Evolutionary conservation across 2,888 invertebrate species (phyloP), one percentile per base, ranked within the genome.

Genomic region (Drepanosiphum platanoidis): DNA sequence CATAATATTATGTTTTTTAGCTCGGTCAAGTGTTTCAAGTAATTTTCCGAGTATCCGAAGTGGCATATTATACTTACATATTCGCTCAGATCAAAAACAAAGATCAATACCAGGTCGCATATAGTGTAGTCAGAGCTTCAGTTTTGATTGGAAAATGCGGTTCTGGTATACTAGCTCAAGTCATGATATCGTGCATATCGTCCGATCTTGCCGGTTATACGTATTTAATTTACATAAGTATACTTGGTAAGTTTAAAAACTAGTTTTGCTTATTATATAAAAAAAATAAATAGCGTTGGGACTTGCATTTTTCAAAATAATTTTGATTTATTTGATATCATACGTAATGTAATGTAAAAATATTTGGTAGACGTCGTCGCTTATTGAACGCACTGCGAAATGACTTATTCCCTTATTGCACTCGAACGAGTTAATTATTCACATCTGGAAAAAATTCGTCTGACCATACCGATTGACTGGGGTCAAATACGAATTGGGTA

Each of bases 61-160:
- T 98, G 3, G 97, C 97, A 0, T 97, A 97, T 90, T 95, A 94
- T 88, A 96, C 97, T 0, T 98, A 98, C 88, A 95, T 97, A 87
- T 98, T 97, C 90, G 95, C 97, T 36, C 95, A 96, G 91, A 97
- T 96, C 11, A 88, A 88, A 18, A 87, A 88, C 78, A 87, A 87
- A 39, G 70, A 68, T 32, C 93, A 93, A 88, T 97, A 95, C 90
- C 94, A 95, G 88, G 91, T 92, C 87, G 96, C 97, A 3, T 95
- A 97, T 0, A 95, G 96, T 0, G 95, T 94, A 89, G 95, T 95
- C 0, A 92, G 96, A 88, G 94, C 95, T 22, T 95, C 96, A 0
- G 93, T 94, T 86, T 91, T 95, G 94, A 89, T 93, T 4, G 97
- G 97, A 5, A 92, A 95, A 86, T 95, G 95, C 89, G 89, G 95